Evolutionary conservation across 1,140 invertebrate species (phyloP), one percentile per base, ranked within the genome.

Genomic region (Drosophila bocqueti): DNA sequence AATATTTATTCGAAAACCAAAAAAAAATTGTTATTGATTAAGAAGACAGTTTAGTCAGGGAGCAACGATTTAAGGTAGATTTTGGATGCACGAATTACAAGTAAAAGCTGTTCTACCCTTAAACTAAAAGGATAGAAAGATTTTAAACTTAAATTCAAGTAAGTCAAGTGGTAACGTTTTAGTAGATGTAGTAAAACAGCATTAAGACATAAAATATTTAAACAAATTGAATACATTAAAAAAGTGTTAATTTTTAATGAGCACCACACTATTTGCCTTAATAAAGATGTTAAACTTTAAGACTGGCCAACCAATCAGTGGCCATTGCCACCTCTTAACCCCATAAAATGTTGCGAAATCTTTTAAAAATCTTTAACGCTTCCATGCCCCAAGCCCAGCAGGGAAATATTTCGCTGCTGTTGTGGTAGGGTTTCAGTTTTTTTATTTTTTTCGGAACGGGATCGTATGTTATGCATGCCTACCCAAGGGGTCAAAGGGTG

Each of bases 401-500:
- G 67, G 67, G 46, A 72, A 60, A 60, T 73, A 72, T 72, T 50
- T 43, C 21, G 68, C 55, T 61, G 26, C 47, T 61, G 49, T 49
- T 64, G 24, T 29, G 59, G 24, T 13, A 11, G 18, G 54, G 36
- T 40, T 40, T 57, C 24, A 6, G 34, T 47, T 55, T 42, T 26
- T 38, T 59, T 38, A 24, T 42, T 54, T 29, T 50, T 36, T 66
- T 50, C 10, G 29, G 18, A 18, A 47, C 62, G 52, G 52, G 46
- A 40, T 58, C 63, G 63, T 63, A 47, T 71, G 67, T 54, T 74
- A 52, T 73, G 69, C 54, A 43, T 45, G 71, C 46, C 71, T 68
- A 71, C 58, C 64, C 47, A 75, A 62, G 69, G 79, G 76, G 80
- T 89, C 76, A 81, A 77, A 64, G 77, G 65, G 68, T 72, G 81